A percentile compares a stretch with the other conserved stretches of the same genome.
phyloP scores from a whole-genome alignment of 2,888 invertebrate genomes.

The Ennomos quercinarius region DNA sequence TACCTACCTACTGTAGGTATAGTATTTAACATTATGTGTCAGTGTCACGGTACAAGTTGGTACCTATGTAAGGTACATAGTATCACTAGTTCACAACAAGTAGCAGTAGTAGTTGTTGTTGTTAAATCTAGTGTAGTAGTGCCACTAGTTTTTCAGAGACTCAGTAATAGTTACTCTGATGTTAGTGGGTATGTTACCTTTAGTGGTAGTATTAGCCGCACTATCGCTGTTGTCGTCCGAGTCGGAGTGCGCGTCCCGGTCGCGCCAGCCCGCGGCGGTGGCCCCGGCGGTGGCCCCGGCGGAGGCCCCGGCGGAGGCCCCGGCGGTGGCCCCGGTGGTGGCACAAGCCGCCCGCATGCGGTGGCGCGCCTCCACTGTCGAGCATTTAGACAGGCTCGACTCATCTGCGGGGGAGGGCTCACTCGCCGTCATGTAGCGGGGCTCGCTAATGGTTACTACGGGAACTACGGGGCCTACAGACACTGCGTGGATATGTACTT shows the following conservation, averaged over 20 bases:
- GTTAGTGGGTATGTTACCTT: slow-evolving; percentile 57
- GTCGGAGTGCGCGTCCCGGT: slow-evolving; percentile 76
- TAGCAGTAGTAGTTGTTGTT: too few relatives aligned
- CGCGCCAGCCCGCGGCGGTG: slow-evolving; percentile 47
- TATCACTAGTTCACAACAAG: too few relatives aligned
- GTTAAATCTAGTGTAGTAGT: too few relatives aligned
- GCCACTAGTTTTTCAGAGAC: too few relatives aligned
- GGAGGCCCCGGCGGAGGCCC: slow-evolving; percentile 57
- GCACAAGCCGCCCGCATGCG: slow-evolving; percentile 74
- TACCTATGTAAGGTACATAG: too few relatives aligned
- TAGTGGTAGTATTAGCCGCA: slow-evolving; percentile 80
- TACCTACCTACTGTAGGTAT: too few relatives aligned
- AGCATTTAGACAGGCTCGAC: slow-evolving; percentile 87
- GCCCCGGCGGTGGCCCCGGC: slow-evolving; percentile 42
- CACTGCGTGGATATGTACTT: too few relatives aligned
- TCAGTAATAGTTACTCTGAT: too few relatives aligned
- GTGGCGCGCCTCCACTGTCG: slow-evolving; percentile 87
- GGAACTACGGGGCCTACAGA: too few relatives aligned
- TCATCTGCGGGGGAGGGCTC: slow-evolving; percentile 76
- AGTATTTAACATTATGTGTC: too few relatives aligned
- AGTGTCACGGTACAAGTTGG: too few relatives aligned
- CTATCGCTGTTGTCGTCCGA: slow-evolving; percentile 82
- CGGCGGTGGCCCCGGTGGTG: slow-evolving; percentile 40
- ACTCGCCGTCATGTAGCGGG: slow-evolving; percentile 32
- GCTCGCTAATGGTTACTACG: neutral